phyloP scores from a whole-genome alignment of 2,797 vertebrate genomes.

The Microchirus variegatus region DNA sequence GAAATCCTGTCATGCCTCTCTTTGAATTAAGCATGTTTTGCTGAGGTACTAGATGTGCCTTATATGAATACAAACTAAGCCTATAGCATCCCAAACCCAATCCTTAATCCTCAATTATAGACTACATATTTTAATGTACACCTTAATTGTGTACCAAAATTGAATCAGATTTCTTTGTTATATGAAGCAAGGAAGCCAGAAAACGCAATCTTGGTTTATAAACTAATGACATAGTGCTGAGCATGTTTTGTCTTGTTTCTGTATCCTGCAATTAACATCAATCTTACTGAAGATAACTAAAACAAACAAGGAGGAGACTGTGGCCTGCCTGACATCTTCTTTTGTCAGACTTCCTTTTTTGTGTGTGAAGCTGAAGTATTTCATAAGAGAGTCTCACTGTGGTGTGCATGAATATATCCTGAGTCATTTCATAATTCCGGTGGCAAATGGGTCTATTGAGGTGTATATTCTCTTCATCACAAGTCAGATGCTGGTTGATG shows the following conservation, averaged over 20 bases:
- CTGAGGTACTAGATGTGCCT: too few species aligned
- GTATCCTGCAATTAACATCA: slow-evolving; percentile 14
- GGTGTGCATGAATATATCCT: slow-evolving; percentile 7
- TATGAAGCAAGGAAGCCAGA: too few species aligned
- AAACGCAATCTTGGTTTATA: not conserved
- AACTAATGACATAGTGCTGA: not conserved
- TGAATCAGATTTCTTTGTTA: too few species aligned
- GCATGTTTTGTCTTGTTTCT: not conserved
- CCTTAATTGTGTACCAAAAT: too few species aligned
- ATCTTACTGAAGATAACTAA: not conserved
- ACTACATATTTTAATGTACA: too few species aligned
- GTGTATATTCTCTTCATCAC: slow-evolving; percentile 1
- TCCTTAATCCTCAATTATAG: too few species aligned
- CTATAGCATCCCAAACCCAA: too few species aligned
- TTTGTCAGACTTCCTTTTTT: slow-evolving; percentile 33
- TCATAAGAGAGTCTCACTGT: slow-evolving; percentile 19
- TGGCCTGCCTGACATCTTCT: not conserved
- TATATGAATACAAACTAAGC: too few species aligned
- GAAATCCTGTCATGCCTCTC: not conserved
- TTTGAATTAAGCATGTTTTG: not conserved
- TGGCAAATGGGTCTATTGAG: not conserved
- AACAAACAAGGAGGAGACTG: too few species aligned
- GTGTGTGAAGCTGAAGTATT: slow-evolving; percentile 15
- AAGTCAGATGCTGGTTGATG: slow-evolving; percentile 12
- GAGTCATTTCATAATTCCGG: slow-evolving; percentile 36